Evolutionary conservation across 2,113 vertebrate species (phyloP).

Genomic region (Holacanthus passer): DNA sequence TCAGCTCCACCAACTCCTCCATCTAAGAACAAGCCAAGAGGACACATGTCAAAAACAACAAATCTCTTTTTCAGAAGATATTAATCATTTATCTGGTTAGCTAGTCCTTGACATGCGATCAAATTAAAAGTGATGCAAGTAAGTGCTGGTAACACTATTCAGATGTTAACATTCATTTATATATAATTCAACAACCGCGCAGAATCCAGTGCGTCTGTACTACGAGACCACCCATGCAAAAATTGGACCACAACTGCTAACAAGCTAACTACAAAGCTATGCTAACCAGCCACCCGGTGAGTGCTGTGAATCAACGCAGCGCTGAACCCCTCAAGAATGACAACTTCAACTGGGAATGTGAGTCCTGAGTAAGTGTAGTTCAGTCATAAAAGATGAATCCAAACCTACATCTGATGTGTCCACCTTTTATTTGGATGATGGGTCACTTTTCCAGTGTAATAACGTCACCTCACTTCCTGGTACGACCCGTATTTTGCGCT

Average conservation of each 20-base stretch:
- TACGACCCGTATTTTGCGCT: slow-evolving; percentile 24
- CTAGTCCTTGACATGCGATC: neutral
- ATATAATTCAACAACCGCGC: slow-evolving; percentile 33
- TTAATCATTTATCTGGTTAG: neutral
- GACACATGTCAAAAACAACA: slow-evolving; percentile 10
- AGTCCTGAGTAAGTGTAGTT: neutral
- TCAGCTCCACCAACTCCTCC: slow-evolving; percentile 39
- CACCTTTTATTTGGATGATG: slow-evolving; percentile 74
- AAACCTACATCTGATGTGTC: slow-evolving; percentile 1
- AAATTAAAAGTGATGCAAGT: neutral
- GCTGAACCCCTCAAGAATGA: neutral
- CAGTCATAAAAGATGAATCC: neutral
- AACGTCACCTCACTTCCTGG: slow-evolving; percentile 61
- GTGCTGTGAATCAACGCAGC: rapidly evolving
- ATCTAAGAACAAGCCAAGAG: slow-evolving; percentile 25
- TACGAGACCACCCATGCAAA: slow-evolving; percentile 72
- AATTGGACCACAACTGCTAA: slow-evolving; percentile 49
- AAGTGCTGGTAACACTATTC: rapidly evolving
- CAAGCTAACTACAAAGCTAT: slow-evolving; percentile 32
- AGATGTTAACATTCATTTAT: neutral
- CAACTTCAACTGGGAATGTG: neutral
- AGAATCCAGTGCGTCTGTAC: slow-evolving; percentile 19
- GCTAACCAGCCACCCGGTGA: neutral
- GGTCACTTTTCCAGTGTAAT: slow-evolving; percentile 62
- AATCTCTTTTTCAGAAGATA: too few relatives aligned